Base-by-base conservation (phyloP, 2,888 invertebrate species). In the Rambutsinella grinnellia region DNA sequence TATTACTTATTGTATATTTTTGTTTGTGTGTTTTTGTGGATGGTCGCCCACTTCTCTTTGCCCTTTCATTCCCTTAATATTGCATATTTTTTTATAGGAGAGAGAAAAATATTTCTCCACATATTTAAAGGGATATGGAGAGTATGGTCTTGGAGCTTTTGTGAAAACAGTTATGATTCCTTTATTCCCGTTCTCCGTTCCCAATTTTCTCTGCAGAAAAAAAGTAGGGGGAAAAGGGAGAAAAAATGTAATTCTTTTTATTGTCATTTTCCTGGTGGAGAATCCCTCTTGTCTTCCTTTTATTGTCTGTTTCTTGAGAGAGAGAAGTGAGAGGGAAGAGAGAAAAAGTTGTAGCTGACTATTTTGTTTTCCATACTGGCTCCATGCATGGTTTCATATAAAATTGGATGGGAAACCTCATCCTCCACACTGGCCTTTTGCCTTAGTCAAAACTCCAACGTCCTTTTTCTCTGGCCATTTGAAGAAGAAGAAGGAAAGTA, bases 181-280 rank as follows among this genome's bases (percentile, higher is more conserved):
- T 60, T 60, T n/a, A n/a, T n/a, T 46, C 60, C 21, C 17, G 19
- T 27, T 56, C 56, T 47, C n/a, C 23, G 44, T 46, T 54, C 66
- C 53, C 54, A 24, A 54, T 46, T n/a, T n/a, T n/a, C n/a, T n/a
- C n/a, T n/a, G n/a, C n/a, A n/a, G 23, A 65, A 27, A 27, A 66
- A 47, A 54, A 47, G 17, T 36, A 49, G 24, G 19, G 49, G 58
- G 46, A 57, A 51, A 49, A 54, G 53, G 53, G 63, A 56, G 56
- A 62, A 77, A 65, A 54, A 69, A 75, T 70, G 69, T 78, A 70
- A 75, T 70, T 70, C 78, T 74, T 78, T 74, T 68, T 74, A 71
- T 67, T 78, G 71, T 78, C 74, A 74, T 68, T 74, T 74, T 70
- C 66, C 78, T 75, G 44, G 19, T 68, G 51, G 23, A 53, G 70